phyloP scores from a whole-genome alignment of 2,888 invertebrate species.

The Aquatica leii region DNA sequence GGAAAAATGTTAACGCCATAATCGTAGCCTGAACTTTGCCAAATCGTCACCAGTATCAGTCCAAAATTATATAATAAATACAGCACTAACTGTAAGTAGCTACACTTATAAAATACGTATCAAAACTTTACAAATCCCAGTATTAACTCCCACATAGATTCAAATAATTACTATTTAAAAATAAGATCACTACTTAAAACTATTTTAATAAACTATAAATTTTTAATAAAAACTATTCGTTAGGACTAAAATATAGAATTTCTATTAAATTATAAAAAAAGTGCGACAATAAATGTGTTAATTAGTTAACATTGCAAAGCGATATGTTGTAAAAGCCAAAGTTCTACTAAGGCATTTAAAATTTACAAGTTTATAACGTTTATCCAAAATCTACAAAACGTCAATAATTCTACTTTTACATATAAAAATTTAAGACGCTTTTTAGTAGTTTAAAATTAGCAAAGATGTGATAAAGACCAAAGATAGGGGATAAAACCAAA shows the following conservation, averaged over 20 bases:
- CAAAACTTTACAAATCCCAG: conserved; percentile 24
- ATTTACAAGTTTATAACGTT: background rate
- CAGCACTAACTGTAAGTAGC: conserved; percentile 31
- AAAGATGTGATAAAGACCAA: background rate
- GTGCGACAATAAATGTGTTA: conserved; percentile 2
- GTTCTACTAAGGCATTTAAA: too few relatives aligned
- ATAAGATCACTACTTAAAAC: conserved; percentile 34
- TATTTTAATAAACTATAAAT: conserved; percentile 22
- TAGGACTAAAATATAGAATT: conserved; percentile 29
- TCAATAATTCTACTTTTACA: conserved; percentile 6
- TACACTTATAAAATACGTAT: conserved; percentile 34
- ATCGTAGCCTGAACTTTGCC: conserved; percentile 40
- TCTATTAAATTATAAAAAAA: conserved; percentile 25
- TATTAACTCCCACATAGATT: conserved; percentile 24
- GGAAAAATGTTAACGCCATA: conserved; percentile 27
- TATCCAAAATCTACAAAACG: conserved; percentile 5
- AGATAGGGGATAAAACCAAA: background rate
- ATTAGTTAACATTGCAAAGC: background rate
- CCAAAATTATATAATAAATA: conserved; percentile 30
- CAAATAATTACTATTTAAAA: conserved; percentile 30
- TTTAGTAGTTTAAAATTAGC: conserved; percentile 11
- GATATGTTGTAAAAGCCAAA: too few relatives aligned
- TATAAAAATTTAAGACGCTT: conserved; percentile 7
- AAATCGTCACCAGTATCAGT: conserved; percentile 36
- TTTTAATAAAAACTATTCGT: conserved; percentile 27